Evolutionary conservation across 1,140 invertebrate genomes (phyloP).

Genomic region (Galendromus occidentalis): DNA sequence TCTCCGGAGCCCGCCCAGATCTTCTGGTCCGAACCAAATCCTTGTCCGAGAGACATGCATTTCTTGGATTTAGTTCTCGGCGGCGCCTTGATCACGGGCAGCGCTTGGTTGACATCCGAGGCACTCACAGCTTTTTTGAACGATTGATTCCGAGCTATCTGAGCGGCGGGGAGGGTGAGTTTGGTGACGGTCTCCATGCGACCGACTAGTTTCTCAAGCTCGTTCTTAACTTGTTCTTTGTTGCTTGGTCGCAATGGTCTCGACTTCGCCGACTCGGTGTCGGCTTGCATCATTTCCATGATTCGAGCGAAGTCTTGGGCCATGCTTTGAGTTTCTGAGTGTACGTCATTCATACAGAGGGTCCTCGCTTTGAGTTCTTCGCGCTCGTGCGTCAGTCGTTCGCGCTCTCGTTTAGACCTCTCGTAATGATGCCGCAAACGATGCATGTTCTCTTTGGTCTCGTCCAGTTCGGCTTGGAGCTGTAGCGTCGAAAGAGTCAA

Average conservation of each 20-base stretch:
- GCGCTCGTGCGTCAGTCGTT: constrained; percentile 51
- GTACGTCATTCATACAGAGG: not conserved
- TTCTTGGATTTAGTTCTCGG: constrained; percentile 2
- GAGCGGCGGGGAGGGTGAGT: not conserved
- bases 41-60: constrained; percentile 2
- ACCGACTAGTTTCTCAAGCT: not conserved
- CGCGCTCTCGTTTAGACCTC: constrained; percentile 63
- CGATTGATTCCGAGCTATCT: constrained; percentile 4
- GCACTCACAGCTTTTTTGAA: constrained; percentile 1
- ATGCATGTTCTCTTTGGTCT: constrained; percentile 68
- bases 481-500: constrained; percentile 26
- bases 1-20: not conserved
- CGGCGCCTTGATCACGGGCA: not conserved
- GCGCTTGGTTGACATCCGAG: not conserved
- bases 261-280: not conserved
- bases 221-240: not conserved
- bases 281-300: constrained; percentile 1
- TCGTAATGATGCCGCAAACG: constrained; percentile 78
- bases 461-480: constrained; percentile 64
- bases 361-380: constrained; percentile 16
- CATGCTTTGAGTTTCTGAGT: not conserved
- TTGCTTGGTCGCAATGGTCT: not conserved
- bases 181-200: not conserved
- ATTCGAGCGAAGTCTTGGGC: not conserved
- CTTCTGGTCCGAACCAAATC: constrained; percentile 7